Base-by-base conservation (phyloP, 2,797 vertebrate genomes). In the Enoplosus armatus region DNA sequence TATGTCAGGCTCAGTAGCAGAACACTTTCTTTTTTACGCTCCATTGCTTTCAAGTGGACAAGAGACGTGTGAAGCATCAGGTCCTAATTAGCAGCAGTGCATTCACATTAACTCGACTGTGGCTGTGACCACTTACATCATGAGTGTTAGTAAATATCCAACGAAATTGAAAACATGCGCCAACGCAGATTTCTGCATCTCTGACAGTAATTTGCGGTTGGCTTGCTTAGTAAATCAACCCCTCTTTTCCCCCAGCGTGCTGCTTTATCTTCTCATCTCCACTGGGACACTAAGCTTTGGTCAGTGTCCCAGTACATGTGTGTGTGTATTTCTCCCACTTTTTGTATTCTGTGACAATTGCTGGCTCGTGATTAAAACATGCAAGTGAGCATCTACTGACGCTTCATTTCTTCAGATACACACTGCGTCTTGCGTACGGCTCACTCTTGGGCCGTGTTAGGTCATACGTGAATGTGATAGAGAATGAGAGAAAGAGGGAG, bases 351-450 rank as follows among this genome's bases (percentile, higher is more conserved):
- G 29, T 72, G 53, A 78, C 68, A 55, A 33, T 54, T 61, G 55
- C 66, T 79, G 67, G 85, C 68, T 75, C 29, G 8, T 61, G 65
- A 69, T 84, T 68, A 79, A 83, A 76, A 64, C 68, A 64, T 55
- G 64, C 60, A 55, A 80, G 51, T 22, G 50, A 78, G 72, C 73
- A 71, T 73, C 72, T 31, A 22, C 59, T 24, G 41, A 71, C 8
- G 78, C 82, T 79, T 79, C 31, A 77, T 75, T 90, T 83, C 62
- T 75, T 85, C 48, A 62, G 37, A 62, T 53, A 58, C 77, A 56
- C 76, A 78, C 22, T 12, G 55, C 54, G 54, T 50, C 62, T 80
- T 22, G 53, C 72, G 56, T 68, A 4, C 11, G 16, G 31, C 68
- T 79, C 55, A 77, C 48, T 85, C 37, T 22, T 14, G 24, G 70